A percentile compares a stretch with the other conserved stretches of the same genome.
Evolutionary conservation across 2,888 invertebrate genomes (phyloP).

Genomic region (Zhuqinia jingwanae): DNA sequence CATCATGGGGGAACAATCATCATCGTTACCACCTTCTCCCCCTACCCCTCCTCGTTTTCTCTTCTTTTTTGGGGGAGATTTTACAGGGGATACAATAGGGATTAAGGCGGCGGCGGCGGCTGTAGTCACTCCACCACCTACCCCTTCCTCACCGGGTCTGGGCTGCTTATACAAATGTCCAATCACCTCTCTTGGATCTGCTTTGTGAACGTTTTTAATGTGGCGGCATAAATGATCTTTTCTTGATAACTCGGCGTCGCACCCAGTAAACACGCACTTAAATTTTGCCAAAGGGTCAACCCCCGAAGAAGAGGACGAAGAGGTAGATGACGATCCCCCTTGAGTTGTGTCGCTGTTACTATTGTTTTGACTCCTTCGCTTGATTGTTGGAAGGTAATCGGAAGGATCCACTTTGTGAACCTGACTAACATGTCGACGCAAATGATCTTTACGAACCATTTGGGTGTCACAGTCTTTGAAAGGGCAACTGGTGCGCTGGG

Average conservation of each 20-base stretch:
- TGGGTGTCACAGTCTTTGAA: slow-evolving; percentile 37
- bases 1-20: no score
- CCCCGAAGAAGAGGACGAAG: no score
- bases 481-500: slow-evolving; percentile 2
- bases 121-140: no score
- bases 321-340: no score
- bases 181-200: background rate
- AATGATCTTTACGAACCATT: slow-evolving; percentile 19
- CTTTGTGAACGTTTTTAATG: slow-evolving; percentile 28
- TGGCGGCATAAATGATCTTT: slow-evolving; percentile 24
- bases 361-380: background rate
- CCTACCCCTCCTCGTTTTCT: background rate
- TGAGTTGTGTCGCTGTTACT: no score
- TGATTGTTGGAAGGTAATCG: background rate
- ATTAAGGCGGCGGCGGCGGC: no score
- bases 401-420: slow-evolving; percentile 32
- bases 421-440: slow-evolving; percentile 19
- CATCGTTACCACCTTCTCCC: no score
- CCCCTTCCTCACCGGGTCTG: no score
- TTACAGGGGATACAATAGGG: no score
- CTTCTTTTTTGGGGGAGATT: no score
- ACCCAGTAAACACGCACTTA: slow-evolving; percentile 3
- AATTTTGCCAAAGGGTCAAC: background rate
- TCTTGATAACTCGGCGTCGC: slow-evolving; percentile 14
- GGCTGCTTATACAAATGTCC: slow-evolving; percentile 11